phyloP scores from a whole-genome alignment of 2,888 invertebrate genomes.

The Limnephilus rhombicus region DNA sequence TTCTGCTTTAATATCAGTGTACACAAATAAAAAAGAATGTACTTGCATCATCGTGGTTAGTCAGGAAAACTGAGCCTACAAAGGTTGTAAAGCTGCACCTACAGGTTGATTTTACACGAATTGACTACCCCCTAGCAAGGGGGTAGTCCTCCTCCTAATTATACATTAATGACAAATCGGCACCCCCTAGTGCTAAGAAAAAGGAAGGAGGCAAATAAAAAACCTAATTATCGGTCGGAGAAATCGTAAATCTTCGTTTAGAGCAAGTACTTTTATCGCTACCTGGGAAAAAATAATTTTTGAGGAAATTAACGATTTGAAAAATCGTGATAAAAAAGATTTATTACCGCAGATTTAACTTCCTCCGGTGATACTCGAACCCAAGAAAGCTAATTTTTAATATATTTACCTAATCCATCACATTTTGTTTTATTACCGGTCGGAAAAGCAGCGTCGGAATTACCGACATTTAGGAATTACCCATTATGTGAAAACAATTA shows the following conservation, averaged over 20 bases:
- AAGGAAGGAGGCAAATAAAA: neutral
- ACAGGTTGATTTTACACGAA: neutral
- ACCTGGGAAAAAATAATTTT: neutral
- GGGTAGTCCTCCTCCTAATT: neutral
- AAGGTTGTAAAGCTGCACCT: too few relatives aligned
- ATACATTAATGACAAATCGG: neutral
- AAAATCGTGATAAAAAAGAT: constrained; percentile 1
- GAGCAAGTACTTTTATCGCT: neutral
- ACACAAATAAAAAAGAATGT: too few relatives aligned
- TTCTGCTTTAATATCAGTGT: too few relatives aligned
- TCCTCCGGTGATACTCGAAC: neutral
- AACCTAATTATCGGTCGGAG: neutral
- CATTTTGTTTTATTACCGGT: neutral
- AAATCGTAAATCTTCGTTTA: constrained; percentile 13
- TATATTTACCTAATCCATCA: neutral
- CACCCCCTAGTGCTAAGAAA: neutral
- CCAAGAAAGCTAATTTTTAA: neutral
- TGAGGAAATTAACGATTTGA: neutral
- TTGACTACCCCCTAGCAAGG: neutral
- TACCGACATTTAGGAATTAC: neutral
- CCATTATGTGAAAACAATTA: neutral
- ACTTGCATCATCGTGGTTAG: too few relatives aligned
- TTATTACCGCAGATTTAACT: neutral
- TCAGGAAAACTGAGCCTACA: neutral
- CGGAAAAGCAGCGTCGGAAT: neutral